Evolutionary conservation across 2,888 invertebrate species (phyloP).

Genomic region (Cenopis cana): DNA sequence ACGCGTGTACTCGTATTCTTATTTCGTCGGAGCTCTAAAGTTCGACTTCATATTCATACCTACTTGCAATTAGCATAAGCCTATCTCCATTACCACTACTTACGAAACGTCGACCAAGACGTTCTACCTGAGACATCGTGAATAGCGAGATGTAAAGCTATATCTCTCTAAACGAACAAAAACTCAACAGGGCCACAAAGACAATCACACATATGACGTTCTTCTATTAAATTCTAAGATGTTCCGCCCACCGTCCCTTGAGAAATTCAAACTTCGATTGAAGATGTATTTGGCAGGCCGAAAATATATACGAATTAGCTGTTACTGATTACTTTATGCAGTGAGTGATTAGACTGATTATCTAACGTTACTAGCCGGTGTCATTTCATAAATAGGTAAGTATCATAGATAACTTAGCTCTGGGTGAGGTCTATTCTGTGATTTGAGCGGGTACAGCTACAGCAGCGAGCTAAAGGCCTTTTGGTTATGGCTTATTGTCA

Average conservation of each 20-base stretch:
- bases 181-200: background rate
- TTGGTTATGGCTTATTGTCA: background rate
- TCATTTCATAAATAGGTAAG: background rate
- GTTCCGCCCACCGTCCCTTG: constrained; percentile 33
- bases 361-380: constrained; percentile 3
- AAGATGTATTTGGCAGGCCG: constrained; percentile 35
- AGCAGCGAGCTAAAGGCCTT: too few relatives aligned
- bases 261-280: constrained; percentile 42
- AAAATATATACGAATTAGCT: constrained; percentile 38
- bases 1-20: too few relatives aligned
- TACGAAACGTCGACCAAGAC: constrained; percentile 20
- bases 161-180: background rate
- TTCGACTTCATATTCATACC: too few relatives aligned
- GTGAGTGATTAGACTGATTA: background rate
- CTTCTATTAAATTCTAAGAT: background rate
- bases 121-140: constrained; percentile 37
- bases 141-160: constrained; percentile 31
- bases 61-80: constrained; percentile 27
- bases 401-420: background rate
- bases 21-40: background rate
- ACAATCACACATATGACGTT: background rate
- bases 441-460: background rate
- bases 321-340: constrained; percentile 31
- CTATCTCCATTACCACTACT: constrained; percentile 16
- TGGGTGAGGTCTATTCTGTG: background rate